Base-by-base conservation (phyloP, 2,113 vertebrate genomes). In the Callospermophilus lateralis region DNA sequence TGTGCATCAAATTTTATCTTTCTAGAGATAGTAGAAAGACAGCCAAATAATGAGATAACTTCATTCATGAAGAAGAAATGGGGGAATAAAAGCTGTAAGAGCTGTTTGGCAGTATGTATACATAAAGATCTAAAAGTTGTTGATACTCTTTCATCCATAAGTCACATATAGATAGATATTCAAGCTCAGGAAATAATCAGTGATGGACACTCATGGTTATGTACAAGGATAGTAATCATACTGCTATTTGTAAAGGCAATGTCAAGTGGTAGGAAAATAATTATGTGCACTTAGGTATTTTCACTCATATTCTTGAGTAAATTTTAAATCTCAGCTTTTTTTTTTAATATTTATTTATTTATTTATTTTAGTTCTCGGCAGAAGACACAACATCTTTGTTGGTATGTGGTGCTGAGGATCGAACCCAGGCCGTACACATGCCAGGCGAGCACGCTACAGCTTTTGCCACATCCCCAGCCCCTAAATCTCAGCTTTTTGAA, bases 261-360 rank as follows among this genome's bases (percentile, higher is more conserved):
- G 19, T 12, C 8, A 30, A 79, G 48, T 61, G 24, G 4, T 68
- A 74, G 51, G 13, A 65, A 95, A 81, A 32, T 70, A 63, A 0
- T 70, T 76, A 86, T 26, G 1, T 55, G 53, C 5, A 45, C 7
- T 77, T 37, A 94, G 4, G 6, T 83, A 70, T 77, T 4, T 67
- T 93, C 20, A 73, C 6, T 58, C 26, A 34, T 12, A 63, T 8
- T 42, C 45, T 51, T 77, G 39, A 22, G 28, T 22, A 85, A 68
- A 74, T 80, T 83, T 89, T 73, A 80, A 68, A 83, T 74, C 78
- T 73, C n/a, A n/a, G n/a, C n/a, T n/a, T n/a, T n/a, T n/a, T n/a
- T n/a, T n/a, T n/a, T n/a, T n/a, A n/a, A n/a, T n/a, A n/a, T n/a
- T n/a, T n/a, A n/a, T n/a, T n/a, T n/a, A n/a, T n/a, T n/a, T n/a